These are phyloP conservation scores for Silurus meridionalis DNA, from an alignment of 2,113 vertebrate species.

Conservation along the genomic window DNA sequence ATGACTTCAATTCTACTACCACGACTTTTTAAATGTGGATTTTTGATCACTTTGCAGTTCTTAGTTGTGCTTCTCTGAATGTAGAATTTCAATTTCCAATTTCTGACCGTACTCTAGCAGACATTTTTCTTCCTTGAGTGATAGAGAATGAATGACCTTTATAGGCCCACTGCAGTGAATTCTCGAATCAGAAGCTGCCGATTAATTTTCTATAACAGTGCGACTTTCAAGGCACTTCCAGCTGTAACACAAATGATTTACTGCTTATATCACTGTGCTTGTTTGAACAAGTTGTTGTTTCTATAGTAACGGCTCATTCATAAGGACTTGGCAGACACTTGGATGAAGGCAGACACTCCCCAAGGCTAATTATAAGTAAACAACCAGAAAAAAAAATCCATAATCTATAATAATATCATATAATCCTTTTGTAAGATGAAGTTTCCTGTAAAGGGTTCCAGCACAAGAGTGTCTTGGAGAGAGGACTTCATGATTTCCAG, in stretches of 20 bases:
- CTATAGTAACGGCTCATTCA: conserved; percentile 9
- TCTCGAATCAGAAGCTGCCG: not conserved
- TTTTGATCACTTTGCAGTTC: not conserved
- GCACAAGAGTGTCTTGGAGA: not conserved
- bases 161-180: not conserved
- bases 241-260: conserved; percentile 1
- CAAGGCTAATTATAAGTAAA: not conserved
- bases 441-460: not conserved
- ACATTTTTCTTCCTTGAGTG: not conserved
- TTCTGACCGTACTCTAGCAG: not conserved
- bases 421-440: not conserved
- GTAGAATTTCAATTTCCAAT: too few relatives aligned
- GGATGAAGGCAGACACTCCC: too few relatives aligned
- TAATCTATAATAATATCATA: not conserved
- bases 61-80: not conserved
- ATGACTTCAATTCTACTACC: too few relatives aligned
- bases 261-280: not conserved
- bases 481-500: not conserved
- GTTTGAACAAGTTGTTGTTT: not conserved
- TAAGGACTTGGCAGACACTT: too few relatives aligned
- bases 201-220: not conserved
- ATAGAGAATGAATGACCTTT: not conserved
- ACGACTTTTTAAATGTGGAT: not conserved
- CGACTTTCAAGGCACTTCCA: too few relatives aligned
- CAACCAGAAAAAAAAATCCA: not conserved